phyloP scores from a whole-genome alignment of 2,797 vertebrate species.

The Semotilus atromaculatus region DNA sequence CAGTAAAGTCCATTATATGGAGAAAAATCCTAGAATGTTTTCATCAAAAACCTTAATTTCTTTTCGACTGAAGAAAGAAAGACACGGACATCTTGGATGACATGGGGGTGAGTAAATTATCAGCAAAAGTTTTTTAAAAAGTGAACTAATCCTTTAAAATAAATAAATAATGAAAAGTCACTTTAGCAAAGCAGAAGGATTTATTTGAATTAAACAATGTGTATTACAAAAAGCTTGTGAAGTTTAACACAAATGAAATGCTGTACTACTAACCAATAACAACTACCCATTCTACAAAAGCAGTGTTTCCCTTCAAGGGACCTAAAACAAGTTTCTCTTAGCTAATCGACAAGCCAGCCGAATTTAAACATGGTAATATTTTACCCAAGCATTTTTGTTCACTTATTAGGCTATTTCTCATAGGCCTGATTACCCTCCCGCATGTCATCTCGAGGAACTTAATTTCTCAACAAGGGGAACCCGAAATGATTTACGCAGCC shows the following conservation, averaged over 20 bases:
- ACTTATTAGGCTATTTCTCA: not conserved
- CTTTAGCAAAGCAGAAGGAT: not conserved
- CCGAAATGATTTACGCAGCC: conserved; percentile 10
- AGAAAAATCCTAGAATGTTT: no score
- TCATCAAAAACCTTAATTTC: no score
- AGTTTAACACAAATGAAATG: no score
- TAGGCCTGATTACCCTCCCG: not conserved
- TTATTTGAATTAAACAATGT: not conserved
- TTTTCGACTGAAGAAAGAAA: no score
- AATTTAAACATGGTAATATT: not conserved
- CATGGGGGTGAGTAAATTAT: no score
- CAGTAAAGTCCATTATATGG: no score
- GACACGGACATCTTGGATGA: no score
- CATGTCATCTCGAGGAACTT: not conserved
- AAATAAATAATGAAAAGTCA: not conserved
- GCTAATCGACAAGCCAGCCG: not conserved
- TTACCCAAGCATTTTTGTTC: not conserved
- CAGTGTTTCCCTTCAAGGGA: not conserved
- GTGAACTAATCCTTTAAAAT: no score
- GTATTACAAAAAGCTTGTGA: no score
- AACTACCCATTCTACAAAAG: not conserved
- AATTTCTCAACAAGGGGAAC: not conserved
- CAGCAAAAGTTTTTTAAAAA: no score
- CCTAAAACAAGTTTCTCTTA: not conserved
- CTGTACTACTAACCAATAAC: not conserved